These are phyloP conservation scores for Amiota mariae DNA, from an alignment of 2,888 invertebrate genomes.

Conservation along the genomic window DNA sequence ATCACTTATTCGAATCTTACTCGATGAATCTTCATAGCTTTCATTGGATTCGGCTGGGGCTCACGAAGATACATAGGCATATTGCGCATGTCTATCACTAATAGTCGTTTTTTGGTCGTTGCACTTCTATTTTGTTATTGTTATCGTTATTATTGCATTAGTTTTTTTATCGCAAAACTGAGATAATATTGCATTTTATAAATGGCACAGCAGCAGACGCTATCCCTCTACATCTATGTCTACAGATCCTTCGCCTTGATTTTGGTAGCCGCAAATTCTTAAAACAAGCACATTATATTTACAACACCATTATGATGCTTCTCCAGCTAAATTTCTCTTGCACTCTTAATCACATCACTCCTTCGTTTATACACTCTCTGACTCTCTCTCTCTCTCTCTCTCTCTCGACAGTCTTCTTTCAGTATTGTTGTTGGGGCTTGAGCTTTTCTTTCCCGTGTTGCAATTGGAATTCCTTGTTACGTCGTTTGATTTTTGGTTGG, in stretches of 20 bases:
- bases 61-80: constrained; percentile 10
- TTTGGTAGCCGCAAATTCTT: constrained; percentile 60
- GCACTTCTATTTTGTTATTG: constrained; percentile 41
- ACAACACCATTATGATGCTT: constrained; percentile 5
- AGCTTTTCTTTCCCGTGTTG: constrained; percentile 53
- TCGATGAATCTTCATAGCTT: background rate
- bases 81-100: constrained; percentile 49
- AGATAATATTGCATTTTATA: constrained; percentile 37
- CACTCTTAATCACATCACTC: constrained; percentile 27
- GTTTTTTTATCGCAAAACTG: background rate
- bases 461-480: constrained; percentile 63
- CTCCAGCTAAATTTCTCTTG: constrained; percentile 18
- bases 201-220: constrained; percentile 20
- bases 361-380: constrained; percentile 1
- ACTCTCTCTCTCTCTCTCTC: constrained; percentile 31
- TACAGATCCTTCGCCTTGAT: constrained; percentile 30
- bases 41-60: background rate
- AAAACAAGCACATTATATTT: constrained; percentile 51
- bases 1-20: constrained; percentile 29
- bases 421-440: background rate
- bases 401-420: background rate
- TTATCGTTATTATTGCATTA: constrained; percentile 33
- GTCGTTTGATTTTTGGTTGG: constrained; percentile 55
- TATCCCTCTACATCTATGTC: too few species aligned
- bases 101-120: constrained; percentile 39